Evolutionary conservation across 2,888 invertebrate genomes (phyloP), one percentile per base, ranked within the genome.

Genomic region (Andrena marginata): DNA sequence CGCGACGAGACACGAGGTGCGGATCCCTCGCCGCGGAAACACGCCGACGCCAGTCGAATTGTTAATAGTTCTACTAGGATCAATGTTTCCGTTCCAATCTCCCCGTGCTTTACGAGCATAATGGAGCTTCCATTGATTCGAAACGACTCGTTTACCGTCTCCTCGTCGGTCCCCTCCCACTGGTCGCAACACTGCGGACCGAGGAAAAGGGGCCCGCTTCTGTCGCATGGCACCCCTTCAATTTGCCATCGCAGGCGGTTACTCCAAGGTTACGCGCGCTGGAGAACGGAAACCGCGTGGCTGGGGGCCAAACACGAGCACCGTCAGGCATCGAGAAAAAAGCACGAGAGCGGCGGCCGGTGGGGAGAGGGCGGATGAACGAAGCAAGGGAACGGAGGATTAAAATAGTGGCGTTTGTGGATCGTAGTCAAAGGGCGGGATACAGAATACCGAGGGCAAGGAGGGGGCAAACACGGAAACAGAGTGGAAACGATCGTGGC

Each of bases 231-330:
- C 48, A 80, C 48, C 68, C 56, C 56, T 42, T 13, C 54, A 68
- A 78, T 68, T 78, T 33, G 8, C 20, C 65, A 23, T 8, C 23
- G 48, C 48, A 1, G 20, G 33, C 62, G 26, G 33, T 33, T 74
- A 16, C 60, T 49, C 63, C 63, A 79, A 79, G 78, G 75, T 79
- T 64, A 64, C 76, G 75, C 69, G 69, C 49, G 69, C 29, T 73
- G 69, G 71, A 48, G 42, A 71, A 77, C 67, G 29, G 67, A 59
- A 54, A 64, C 72, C 72, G 78, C 70, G 59, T 26, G 16, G 65
- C 48, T 62, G 33, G 49, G 56, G 56, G 49, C 42, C 35, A 35
- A 1, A 26, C 54, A 13, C 49, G 54, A 67, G 42, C 42, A 71
- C 48, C 42, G 54, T 13, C 20, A 49, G 20, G 62, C 60, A 20